Conservation (phyloP, 1,140 invertebrate species). For the Fopius arisanus region DNA sequence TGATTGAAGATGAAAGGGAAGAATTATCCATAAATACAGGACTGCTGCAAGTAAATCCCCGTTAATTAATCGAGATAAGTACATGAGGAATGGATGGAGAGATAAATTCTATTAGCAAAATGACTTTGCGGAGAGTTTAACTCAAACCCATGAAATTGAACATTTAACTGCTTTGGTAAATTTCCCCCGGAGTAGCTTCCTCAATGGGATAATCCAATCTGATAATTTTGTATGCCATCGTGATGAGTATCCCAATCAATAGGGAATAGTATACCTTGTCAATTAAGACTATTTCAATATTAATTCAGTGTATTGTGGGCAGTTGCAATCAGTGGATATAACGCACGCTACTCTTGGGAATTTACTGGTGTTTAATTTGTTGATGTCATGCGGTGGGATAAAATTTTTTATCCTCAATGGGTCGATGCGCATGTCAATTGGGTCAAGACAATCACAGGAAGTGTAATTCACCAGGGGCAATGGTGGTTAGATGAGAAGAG, state of each 20-base stretch:
- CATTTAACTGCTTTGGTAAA: not conserved
- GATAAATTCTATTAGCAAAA: constrained; percentile 5
- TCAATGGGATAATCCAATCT: not conserved
- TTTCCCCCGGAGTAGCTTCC: not conserved
- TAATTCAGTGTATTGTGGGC: not conserved
- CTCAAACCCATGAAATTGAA: not conserved
- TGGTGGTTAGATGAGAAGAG: not conserved
- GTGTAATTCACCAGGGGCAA: not conserved
- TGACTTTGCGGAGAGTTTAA: constrained; percentile 20
- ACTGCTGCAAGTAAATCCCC: not conserved
- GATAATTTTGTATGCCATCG: not conserved
- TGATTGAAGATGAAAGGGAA: too few species aligned
- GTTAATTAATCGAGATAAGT: not conserved
- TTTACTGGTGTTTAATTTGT: not conserved
- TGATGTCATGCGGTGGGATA: not conserved
- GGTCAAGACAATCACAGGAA: not conserved
- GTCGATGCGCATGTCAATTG: too few species aligned
- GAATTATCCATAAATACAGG: too few species aligned
- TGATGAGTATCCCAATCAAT: not conserved
- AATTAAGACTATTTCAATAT: not conserved
- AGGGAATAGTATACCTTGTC: not conserved
- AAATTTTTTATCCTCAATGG: too few species aligned
- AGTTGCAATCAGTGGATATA: not conserved
- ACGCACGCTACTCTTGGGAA: not conserved
- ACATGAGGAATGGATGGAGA: not conserved